phyloP scores from a whole-genome alignment of 2,888 invertebrate genomes.

The Eupeodes luniger region DNA sequence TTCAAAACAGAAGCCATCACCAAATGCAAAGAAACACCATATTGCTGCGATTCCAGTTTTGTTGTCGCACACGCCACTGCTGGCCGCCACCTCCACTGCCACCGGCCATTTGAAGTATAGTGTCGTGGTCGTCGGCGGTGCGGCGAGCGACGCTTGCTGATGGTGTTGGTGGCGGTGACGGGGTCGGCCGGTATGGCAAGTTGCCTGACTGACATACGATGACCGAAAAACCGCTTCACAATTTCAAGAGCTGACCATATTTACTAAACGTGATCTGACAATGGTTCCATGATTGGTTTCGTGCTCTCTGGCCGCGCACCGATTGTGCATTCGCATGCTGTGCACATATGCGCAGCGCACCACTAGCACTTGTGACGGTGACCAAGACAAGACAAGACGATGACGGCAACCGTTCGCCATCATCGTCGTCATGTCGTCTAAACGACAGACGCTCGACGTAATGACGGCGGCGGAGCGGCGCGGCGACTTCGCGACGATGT shows the following conservation, averaged over 20 bases:
- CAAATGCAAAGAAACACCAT: slow-evolving; percentile 11
- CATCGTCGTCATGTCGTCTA: background rate
- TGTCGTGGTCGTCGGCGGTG: background rate
- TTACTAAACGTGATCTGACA: slow-evolving; percentile 65
- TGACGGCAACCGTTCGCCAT: background rate
- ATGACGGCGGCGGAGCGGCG: background rate
- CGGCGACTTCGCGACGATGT: no score
- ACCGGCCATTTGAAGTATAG: slow-evolving; percentile 39
- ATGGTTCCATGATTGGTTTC: slow-evolving; percentile 58
- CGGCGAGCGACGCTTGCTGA: background rate
- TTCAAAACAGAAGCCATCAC: slow-evolving; percentile 38
- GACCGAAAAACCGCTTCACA: slow-evolving; percentile 69
- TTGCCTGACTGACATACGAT: slow-evolving; percentile 63
- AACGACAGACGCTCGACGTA: background rate
- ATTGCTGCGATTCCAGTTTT: slow-evolving; percentile 50
- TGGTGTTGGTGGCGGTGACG: background rate
- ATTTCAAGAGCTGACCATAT: slow-evolving; percentile 66
- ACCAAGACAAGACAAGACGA: slow-evolving; percentile 1
- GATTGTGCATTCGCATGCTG: slow-evolving; percentile 55
- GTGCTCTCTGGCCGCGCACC: slow-evolving; percentile 32
- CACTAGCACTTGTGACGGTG: slow-evolving; percentile 32
- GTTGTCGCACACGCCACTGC: slow-evolving; percentile 2
- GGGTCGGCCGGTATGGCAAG: slow-evolving; percentile 10
- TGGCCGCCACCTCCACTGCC: no score
- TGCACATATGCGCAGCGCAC: slow-evolving; percentile 28